These are phyloP conservation scores for Cercocebus atys DNA, from an alignment of 2,113 vertebrate genomes.

Conservation along the genomic window DNA sequence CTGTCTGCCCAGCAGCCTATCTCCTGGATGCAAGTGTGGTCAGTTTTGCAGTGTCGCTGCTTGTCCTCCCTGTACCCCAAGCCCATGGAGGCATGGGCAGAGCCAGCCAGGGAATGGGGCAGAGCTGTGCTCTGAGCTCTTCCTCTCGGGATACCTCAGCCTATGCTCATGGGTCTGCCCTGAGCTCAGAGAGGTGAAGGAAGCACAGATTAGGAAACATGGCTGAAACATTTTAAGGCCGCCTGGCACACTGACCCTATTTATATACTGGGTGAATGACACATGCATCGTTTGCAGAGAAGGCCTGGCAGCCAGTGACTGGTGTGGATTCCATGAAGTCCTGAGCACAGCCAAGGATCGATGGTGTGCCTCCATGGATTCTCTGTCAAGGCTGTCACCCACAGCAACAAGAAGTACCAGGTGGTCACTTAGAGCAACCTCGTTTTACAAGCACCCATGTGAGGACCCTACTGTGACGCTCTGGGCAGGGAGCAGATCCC, in stretches of 20 bases:
- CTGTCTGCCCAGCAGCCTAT: background rate
- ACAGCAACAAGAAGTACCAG: conserved; percentile 18
- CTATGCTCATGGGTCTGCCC: background rate
- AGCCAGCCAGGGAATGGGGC: background rate
- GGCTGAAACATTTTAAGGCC: background rate
- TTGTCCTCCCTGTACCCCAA: background rate
- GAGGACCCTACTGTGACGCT: background rate
- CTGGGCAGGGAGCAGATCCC: background rate
- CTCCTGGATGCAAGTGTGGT: background rate
- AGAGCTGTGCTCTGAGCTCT: background rate
- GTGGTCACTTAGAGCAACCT: conserved; percentile 32
- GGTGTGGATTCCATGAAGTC: background rate
- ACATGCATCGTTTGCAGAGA: background rate
- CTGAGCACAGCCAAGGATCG: background rate
- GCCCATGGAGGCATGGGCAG: background rate
- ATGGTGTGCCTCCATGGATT: background rate
- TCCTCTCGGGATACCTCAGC: background rate
- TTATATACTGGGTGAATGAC: background rate
- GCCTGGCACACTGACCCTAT: background rate
- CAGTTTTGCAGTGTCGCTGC: background rate
- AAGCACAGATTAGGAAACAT: background rate
- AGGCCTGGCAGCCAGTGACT: background rate
- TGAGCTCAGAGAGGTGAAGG: background rate
- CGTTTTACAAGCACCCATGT: background rate
- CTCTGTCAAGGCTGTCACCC: background rate